Base-by-base conservation (phyloP, 2,888 invertebrate species). In the Cantharis nigra region DNA sequence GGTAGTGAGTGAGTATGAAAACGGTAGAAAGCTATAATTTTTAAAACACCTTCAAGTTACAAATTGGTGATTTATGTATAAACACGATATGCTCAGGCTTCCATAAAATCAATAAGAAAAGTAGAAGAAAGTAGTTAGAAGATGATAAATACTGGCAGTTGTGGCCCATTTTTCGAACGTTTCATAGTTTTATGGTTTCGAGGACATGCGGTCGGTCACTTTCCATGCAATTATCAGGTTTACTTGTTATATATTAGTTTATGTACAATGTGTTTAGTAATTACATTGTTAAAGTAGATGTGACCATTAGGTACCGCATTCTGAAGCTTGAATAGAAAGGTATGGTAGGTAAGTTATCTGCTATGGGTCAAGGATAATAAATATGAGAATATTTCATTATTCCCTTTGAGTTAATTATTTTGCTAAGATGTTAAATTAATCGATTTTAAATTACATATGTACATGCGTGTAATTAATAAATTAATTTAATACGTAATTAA, bases 141-240 rank as follows among this genome's bases (percentile, higher is more conserved):
- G 74, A 76, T 73, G 76, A 67, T 72, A 63, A 62, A 69, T 76
- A 77, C 69, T 49, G n/a, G n/a, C 75, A 70, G 75, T 75, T 76
- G 74, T 76, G 49, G 70, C 49, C 71, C 72, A 74, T 74, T 77
- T 77, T 75, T 77, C 33, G 49, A 75, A 5, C 65, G 23, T 67
- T 23, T 67, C 65, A 67, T 14, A 28, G 26, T 64, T 73, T 72
- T 76, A 75, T 75, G 67, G 75, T 78, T 78, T 78, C 78, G 65
- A 75, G 78, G 49, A 74, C 77, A 77, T 72, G 72, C 70, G 79
- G 75, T 78, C 75, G 79, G 72, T 78, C 78, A 79, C 78, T 77
- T 77, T 79, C 77, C 76, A 78, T 69, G 67, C 78, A 74, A 80
- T 80, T 78, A 80, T 76, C 76, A 69, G 63, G 72, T 65, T 70